Percentiles rank a stretch among this genome's conserved stretches.
Conservation (phyloP, 2,888 invertebrate genomes). For the Pristionchus entomophagus region DNA sequence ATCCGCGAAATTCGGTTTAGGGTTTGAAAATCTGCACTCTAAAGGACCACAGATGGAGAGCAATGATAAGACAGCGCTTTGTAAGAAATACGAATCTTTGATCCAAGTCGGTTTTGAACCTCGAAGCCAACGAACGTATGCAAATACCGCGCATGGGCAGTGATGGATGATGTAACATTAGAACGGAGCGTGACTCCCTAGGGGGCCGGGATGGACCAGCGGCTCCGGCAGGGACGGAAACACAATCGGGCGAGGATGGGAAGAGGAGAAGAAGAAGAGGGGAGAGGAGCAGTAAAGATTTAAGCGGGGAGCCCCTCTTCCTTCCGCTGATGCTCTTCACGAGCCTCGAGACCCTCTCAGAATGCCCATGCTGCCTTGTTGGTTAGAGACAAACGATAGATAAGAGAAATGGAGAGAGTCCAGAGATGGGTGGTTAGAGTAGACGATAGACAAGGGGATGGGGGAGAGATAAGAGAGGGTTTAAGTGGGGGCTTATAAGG, state of each 20-base stretch:
- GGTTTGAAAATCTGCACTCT: no score
- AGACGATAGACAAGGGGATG: not conserved
- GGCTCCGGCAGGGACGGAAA: not conserved
- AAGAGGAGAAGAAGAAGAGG: not conserved
- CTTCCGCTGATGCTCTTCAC: not conserved
- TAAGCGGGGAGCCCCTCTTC: slow-evolving; percentile 13
- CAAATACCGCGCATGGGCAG: not conserved
- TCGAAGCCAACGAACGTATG: no score
- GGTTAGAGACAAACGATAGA: not conserved
- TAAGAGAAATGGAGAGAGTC: not conserved
- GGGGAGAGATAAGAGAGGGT: not conserved
- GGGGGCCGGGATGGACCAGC: no score
- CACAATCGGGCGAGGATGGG: slow-evolving; percentile 7
- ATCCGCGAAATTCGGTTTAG: no score
- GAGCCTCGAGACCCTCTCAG: not conserved
- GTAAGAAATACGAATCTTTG: no score
- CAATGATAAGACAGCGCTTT: no score
- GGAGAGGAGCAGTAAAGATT: slow-evolving; percentile 10
- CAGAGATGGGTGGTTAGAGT: not conserved
- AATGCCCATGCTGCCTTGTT: not conserved
- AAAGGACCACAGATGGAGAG: no score
- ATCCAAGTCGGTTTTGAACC: no score
- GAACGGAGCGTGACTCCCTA: not conserved
- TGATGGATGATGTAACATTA: not conserved
- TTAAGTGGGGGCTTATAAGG: slow-evolving; percentile 38